Evolutionary conservation across 1,140 invertebrate genomes (phyloP).

Genomic region (Drosophila pachea): DNA sequence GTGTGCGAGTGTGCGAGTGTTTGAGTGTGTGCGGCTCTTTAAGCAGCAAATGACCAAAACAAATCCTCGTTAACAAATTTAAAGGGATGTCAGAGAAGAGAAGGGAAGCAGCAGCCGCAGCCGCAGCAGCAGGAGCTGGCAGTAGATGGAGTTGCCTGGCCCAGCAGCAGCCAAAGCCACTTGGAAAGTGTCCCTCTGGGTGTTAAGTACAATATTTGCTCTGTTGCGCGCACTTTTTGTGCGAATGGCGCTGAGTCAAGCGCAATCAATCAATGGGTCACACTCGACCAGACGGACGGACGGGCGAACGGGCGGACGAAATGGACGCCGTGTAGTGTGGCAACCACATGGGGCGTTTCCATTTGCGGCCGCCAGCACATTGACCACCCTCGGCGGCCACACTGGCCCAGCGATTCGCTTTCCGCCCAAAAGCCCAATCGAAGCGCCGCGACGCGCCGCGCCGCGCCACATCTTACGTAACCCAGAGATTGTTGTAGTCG

Average conservation of each 20-base stretch:
- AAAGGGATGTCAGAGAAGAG: conserved; percentile 28
- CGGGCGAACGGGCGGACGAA: conserved; percentile 41
- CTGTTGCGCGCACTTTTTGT: conserved; percentile 62
- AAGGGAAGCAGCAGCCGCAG: background rate
- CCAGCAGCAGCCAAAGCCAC: conserved; percentile 4
- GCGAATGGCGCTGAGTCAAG: conserved; percentile 44
- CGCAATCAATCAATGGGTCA: conserved; percentile 77
- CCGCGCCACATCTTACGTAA: background rate
- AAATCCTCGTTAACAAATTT: conserved; percentile 54
- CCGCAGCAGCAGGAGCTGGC: background rate
- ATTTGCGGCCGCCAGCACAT: conserved; percentile 65
- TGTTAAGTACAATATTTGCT: conserved; percentile 76
- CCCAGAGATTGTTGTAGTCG: background rate
- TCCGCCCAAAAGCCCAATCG: too few species aligned
- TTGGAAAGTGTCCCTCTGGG: conserved; percentile 59
- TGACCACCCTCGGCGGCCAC: conserved; percentile 56
- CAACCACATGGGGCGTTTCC: conserved; percentile 77
- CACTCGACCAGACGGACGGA: background rate
- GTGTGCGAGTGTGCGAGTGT: too few species aligned
- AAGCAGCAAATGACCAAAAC: conserved; percentile 71
- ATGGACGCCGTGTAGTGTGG: conserved; percentile 39
- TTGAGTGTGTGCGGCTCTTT: conserved; percentile 41
- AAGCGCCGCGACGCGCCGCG: background rate
- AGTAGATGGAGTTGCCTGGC: background rate
- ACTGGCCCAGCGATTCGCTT: background rate